phyloP scores from a whole-genome alignment of 2,797 vertebrate genomes.

The Rachycentron canadum region DNA sequence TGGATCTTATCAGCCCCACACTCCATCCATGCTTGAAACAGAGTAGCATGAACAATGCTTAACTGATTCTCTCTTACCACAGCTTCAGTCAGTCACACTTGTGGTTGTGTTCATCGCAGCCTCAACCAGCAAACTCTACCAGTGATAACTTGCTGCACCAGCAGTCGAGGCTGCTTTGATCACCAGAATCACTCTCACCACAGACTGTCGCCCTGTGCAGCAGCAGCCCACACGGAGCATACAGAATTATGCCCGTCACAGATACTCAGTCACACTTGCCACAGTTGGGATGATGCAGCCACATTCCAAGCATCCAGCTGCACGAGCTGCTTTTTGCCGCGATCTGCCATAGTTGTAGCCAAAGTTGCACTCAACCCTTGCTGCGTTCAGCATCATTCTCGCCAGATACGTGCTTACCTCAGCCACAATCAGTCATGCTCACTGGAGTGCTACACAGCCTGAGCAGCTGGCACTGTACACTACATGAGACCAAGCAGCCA shows the following conservation, averaged over 20 bases:
- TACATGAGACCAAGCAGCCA: slow-evolving; percentile 71
- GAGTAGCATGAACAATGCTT: slow-evolving; percentile 44
- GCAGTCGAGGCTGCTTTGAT: slow-evolving; percentile 74
- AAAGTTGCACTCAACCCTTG: slow-evolving; percentile 27
- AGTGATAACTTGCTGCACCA: slow-evolving; percentile 72
- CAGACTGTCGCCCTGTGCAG: slow-evolving; percentile 33
- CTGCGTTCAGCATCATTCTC: slow-evolving; percentile 48
- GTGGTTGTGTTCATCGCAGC: slow-evolving; percentile 55
- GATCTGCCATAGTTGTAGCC: slow-evolving; percentile 37
- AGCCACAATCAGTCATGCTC: slow-evolving; percentile 74
- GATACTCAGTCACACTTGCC: slow-evolving; percentile 49
- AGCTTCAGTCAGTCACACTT: slow-evolving; percentile 61
- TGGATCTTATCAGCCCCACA: slow-evolving; percentile 33
- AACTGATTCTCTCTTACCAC: slow-evolving; percentile 49
- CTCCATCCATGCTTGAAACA: slow-evolving; percentile 48
- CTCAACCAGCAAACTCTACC: slow-evolving; percentile 70
- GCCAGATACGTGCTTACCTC: slow-evolving; percentile 66
- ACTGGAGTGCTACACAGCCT: slow-evolving; percentile 65
- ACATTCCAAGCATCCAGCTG: slow-evolving; percentile 45
- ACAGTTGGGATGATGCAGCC: slow-evolving; percentile 41
- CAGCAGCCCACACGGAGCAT: slow-evolving; percentile 58
- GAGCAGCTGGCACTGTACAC: slow-evolving; percentile 68
- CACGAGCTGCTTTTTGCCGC: slow-evolving; percentile 26
- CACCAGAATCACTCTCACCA: slow-evolving; percentile 59
- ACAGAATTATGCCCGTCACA: slow-evolving; percentile 46